Evolutionary conservation across 2,797 vertebrate species (phyloP).

Genomic region (Centropyge bicolor): DNA sequence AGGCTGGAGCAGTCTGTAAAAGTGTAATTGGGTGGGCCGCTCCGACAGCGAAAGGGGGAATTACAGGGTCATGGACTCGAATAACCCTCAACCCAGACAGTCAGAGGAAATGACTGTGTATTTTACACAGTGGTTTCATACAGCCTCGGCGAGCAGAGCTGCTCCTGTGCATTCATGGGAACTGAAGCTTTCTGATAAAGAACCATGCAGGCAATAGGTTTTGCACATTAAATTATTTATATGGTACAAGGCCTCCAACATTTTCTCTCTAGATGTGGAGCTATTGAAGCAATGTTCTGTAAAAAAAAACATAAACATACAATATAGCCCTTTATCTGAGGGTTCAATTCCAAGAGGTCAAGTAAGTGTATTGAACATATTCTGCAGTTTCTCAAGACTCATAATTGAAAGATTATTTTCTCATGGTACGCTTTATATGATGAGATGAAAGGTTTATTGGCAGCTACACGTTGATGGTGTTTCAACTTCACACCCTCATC

Average conservation of each 20-base stretch:
- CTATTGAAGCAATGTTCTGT: conserved; percentile 19
- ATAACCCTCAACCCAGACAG: conserved; percentile 61
- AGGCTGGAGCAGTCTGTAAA: conserved; percentile 63
- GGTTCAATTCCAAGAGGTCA: background rate
- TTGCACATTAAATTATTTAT: conserved; percentile 47
- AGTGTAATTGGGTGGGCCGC: conserved; percentile 68
- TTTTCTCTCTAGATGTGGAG: conserved; percentile 5
- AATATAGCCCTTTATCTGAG: background rate
- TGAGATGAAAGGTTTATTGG: background rate
- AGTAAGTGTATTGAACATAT: background rate
- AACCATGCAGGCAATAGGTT: conserved; percentile 28
- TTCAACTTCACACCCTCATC: background rate
- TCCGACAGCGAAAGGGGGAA: conserved; percentile 52
- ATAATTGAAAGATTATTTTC: background rate
- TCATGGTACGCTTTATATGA: background rate
- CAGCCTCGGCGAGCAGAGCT: conserved; percentile 62
- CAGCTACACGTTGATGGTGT: background rate
- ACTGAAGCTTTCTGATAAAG: conserved; percentile 47
- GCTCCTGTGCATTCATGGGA: conserved; percentile 43
- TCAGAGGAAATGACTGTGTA: conserved; percentile 68
- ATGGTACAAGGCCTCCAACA: conserved; percentile 5
- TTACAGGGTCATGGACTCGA: conserved; percentile 72
- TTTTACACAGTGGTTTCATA: conserved; percentile 62
- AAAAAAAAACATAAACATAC: conserved; percentile 11
- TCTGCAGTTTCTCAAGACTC: background rate